A percentile compares a stretch with the other conserved stretches of the same genome.
Conservation (phyloP, 2,888 invertebrate genomes). For the Diarsia mendica region DNA sequence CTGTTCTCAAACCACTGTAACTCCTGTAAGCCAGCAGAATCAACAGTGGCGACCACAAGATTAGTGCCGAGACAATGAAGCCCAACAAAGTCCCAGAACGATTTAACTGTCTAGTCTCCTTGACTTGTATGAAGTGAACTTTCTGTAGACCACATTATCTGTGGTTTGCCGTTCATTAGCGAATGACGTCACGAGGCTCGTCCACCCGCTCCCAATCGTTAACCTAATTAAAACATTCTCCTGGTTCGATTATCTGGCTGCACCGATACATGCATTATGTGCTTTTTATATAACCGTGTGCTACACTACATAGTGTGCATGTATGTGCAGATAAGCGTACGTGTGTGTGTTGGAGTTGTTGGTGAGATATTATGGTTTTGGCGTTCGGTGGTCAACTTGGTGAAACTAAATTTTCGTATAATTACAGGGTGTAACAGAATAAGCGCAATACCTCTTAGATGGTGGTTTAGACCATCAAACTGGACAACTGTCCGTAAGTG, state of each 20-base stretch:
- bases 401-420: neutral
- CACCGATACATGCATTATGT: conserved; percentile 61
- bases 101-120: too few species aligned
- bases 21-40: too few species aligned
- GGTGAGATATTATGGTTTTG: conserved; percentile 1
- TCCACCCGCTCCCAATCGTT: conserved; percentile 69
- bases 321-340: conserved; percentile 10
- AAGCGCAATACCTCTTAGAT: neutral
- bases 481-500: neutral
- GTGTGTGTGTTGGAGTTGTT: conserved; percentile 10
- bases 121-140: conserved; percentile 6
- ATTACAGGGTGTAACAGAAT: neutral
- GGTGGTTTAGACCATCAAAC: neutral
- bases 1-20: too few species aligned
- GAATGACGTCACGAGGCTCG: conserved; percentile 61
- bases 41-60: too few species aligned
- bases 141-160: conserved; percentile 28
- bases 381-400: neutral
- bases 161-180: conserved; percentile 59
- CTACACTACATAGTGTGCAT: conserved; percentile 6
- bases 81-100: too few species aligned
- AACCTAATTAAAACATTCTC: conserved; percentile 86
- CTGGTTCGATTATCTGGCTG: conserved; percentile 65
- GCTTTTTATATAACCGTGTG: conserved; percentile 36
- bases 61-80: too few species aligned